Evolutionary conservation across 2,888 invertebrate genomes (phyloP).

Genomic region (Thumatha senex): DNA sequence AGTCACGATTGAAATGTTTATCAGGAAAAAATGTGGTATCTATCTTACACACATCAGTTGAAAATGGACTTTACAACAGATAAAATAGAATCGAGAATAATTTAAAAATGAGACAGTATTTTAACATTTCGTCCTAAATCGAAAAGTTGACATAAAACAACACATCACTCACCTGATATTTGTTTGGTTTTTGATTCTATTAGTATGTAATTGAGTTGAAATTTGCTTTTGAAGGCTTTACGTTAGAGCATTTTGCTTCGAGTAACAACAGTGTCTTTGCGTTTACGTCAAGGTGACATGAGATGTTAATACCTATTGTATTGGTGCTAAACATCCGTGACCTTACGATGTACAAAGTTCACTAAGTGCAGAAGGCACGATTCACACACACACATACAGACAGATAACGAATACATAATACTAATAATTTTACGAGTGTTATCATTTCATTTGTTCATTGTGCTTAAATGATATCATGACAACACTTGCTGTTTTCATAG

Average conservation of each 20-base stretch:
- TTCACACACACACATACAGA: constrained; percentile 42
- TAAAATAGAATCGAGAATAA: constrained; percentile 17
- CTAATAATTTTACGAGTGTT: too few species aligned
- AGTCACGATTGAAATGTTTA: constrained; percentile 64
- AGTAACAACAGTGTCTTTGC: constrained; percentile 60
- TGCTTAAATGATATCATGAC: too few species aligned
- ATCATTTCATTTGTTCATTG: too few species aligned
- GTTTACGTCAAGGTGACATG: constrained; percentile 80
- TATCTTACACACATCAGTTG: constrained; percentile 3
- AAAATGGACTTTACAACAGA: constrained; percentile 25
- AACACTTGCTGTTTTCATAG: too few species aligned
- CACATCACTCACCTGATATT: constrained; percentile 31
- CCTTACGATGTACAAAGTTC: constrained; percentile 80
- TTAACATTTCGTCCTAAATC: constrained; percentile 23
- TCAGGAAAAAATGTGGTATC: constrained; percentile 30
- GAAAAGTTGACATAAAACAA: constrained; percentile 40
- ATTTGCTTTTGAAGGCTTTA: constrained; percentile 18
- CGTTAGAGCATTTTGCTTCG: constrained; percentile 39
- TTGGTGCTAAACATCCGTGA: constrained; percentile 79
- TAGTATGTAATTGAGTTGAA: constrained; percentile 42
- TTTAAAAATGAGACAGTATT: constrained; percentile 11
- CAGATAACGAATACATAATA: constrained; percentile 37
- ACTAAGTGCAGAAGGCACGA: constrained; percentile 68
- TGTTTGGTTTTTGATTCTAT: constrained; percentile 48
- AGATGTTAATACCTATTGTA: constrained; percentile 78